Conservation (phyloP, 2,113 vertebrate genomes). For the Rhinoptilus africanus region DNA sequence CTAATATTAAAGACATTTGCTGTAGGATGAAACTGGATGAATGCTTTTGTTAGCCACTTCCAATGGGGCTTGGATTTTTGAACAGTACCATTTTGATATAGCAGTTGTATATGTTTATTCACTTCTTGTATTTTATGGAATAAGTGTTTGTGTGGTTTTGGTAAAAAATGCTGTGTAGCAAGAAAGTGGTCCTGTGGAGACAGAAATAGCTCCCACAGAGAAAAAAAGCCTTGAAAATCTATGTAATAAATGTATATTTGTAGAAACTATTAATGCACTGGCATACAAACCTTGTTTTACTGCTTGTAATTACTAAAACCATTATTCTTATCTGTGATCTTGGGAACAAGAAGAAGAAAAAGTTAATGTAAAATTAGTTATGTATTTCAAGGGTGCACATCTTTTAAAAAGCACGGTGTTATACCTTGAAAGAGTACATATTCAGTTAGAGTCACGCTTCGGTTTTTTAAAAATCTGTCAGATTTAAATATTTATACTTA, state of each 20-base stretch:
- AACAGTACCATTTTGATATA: neutral
- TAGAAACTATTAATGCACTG: neutral
- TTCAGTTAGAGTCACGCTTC: neutral
- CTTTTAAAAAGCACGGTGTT: neutral
- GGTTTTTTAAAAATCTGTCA: neutral
- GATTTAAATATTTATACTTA: neutral
- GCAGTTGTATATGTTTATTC: neutral
- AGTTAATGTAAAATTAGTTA: neutral
- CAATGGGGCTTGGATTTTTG: neutral
- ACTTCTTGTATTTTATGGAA: neutral
- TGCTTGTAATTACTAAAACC: neutral
- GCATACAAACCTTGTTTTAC: neutral
- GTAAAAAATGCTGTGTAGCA: neutral
- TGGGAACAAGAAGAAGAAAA: neutral
- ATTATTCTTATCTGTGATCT: neutral
- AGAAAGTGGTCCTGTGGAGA: neutral
- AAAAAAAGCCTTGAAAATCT: neutral
- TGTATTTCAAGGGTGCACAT: neutral
- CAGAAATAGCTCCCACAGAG: neutral
- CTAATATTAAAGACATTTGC: constrained; percentile 4
- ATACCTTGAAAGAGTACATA: neutral
- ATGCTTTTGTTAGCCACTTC: constrained; percentile 31
- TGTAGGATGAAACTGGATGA: neutral
- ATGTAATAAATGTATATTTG: neutral
- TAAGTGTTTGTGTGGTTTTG: neutral